phyloP scores from a whole-genome alignment of 1,140 invertebrate genomes.

The Drosophila lini region DNA sequence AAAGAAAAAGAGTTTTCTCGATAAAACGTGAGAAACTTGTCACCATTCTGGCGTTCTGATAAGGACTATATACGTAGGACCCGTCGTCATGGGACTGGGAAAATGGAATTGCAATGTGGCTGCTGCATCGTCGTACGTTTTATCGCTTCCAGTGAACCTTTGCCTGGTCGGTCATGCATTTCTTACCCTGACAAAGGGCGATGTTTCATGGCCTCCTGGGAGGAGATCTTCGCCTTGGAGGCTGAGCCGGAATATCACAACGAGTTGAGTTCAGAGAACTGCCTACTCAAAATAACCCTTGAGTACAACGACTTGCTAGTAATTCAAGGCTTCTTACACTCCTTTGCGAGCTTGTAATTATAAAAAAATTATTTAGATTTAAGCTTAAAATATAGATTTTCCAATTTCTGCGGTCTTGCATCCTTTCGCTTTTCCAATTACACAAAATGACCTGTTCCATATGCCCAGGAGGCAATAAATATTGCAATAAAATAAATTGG shows the following conservation, averaged over 20 bases:
- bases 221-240: conserved; percentile 12
- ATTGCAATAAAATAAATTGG: conserved; percentile 75
- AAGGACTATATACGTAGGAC: conserved; percentile 37
- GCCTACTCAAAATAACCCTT: neutral
- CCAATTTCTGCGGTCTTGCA: too few relatives aligned
- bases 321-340: neutral
- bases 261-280: conserved; percentile 16
- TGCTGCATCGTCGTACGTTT: conserved; percentile 31
- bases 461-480: conserved; percentile 66
- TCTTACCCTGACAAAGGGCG: conserved; percentile 41
- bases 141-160: conserved; percentile 76
- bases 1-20: conserved; percentile 35
- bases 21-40: conserved; percentile 74
- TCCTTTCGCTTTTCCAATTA: conserved; percentile 22
- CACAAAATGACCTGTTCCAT: conserved; percentile 36
- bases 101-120: conserved; percentile 60
- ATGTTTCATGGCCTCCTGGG: conserved; percentile 53
- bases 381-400: too few relatives aligned
- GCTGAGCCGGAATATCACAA: conserved; percentile 1
- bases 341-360: neutral
- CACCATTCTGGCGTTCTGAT: conserved; percentile 55
- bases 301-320: neutral
- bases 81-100: conserved; percentile 20
- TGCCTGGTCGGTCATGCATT: conserved; percentile 41
- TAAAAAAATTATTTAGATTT: neutral